Conservation (phyloP, 2,797 vertebrate species). For the Lagorchestes hirsutus region DNA sequence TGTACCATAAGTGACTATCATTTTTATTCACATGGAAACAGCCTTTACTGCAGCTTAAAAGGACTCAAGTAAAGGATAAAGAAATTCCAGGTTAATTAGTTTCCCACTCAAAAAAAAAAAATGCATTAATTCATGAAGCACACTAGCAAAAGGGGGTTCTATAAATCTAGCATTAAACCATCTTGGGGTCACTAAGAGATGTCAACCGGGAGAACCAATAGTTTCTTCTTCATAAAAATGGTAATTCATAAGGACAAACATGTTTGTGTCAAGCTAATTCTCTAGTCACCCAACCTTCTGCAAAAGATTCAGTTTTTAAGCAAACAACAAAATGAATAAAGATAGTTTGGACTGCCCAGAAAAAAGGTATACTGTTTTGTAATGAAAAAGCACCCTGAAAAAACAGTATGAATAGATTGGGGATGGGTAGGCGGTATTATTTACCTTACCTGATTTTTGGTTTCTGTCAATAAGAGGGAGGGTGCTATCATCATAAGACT, state of each 20-base stretch:
- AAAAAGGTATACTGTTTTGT: slow-evolving; percentile 24
- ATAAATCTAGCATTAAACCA: background rate
- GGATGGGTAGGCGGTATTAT: background rate
- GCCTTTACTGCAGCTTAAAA: background rate
- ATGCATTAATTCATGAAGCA: background rate
- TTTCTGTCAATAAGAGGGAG: slow-evolving; percentile 94
- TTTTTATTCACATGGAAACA: background rate
- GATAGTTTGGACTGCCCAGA: background rate
- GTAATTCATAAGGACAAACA: no score
- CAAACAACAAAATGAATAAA: background rate
- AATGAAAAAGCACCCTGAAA: slow-evolving; percentile 24
- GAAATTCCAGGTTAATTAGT: background rate
- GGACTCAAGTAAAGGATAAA: background rate
- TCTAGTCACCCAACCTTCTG: background rate
- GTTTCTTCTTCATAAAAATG: background rate
- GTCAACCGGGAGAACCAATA: background rate
- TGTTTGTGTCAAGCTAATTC: no score
- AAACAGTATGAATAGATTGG: background rate
- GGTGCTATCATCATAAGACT: slow-evolving; percentile 97
- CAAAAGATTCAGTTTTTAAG: background rate
- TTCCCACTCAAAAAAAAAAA: background rate
- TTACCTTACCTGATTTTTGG: slow-evolving; percentile 87
- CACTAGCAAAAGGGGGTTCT: background rate
- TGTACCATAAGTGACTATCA: background rate
- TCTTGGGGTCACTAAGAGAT: background rate